These are phyloP conservation scores for Branchellion lobata DNA, from an alignment of 2,888 invertebrate species.

Conservation along the genomic window DNA sequence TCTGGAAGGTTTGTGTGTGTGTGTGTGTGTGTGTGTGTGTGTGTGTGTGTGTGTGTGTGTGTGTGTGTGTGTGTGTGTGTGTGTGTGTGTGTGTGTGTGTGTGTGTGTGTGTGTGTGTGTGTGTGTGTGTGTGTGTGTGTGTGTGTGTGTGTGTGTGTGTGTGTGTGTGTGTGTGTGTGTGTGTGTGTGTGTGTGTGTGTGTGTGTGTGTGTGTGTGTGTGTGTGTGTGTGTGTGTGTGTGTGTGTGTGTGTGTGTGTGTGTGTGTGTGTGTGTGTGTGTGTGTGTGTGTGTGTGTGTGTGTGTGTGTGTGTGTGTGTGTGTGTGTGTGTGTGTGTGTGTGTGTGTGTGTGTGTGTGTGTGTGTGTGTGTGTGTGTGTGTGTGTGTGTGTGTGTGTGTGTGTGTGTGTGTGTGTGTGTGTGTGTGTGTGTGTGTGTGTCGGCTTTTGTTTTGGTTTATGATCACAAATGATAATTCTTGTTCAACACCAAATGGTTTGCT, in stretches of 20 bases:
- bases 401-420: constrained; percentile 6
- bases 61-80: constrained; percentile 1
- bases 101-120: constrained; percentile 27
- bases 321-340: background rate
- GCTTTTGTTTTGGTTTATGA: background rate
- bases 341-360: background rate
- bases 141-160: constrained; percentile 11
- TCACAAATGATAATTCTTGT: background rate
- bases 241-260: constrained; percentile 28
- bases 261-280: constrained; percentile 13
- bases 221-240: constrained; percentile 11
- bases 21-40: constrained; percentile 24
- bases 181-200: constrained; percentile 33
- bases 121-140: constrained; percentile 33
- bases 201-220: constrained; percentile 35
- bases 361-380: background rate
- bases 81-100: constrained; percentile 9
- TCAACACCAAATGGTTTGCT: too few species aligned
- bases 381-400: background rate
- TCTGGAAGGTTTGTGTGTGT: constrained; percentile 51
- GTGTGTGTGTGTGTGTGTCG: background rate
- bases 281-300: background rate
- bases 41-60: constrained; percentile 29
- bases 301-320: background rate
- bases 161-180: constrained; percentile 30